Conservation (phyloP, 2,113 vertebrate genomes). For the Hydrolagus affinis region DNA sequence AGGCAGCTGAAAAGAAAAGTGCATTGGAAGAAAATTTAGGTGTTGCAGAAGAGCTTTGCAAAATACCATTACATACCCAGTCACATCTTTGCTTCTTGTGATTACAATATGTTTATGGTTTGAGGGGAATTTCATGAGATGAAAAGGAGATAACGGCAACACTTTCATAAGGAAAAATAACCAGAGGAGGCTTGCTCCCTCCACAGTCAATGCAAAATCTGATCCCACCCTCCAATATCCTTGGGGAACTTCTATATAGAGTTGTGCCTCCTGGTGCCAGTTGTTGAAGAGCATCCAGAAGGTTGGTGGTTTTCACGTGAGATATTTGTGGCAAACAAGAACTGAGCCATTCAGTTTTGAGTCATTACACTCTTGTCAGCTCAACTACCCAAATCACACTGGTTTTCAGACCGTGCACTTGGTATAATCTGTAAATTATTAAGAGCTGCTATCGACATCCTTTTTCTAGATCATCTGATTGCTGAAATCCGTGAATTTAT, state of each 20-base stretch:
- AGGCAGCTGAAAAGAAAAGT: background rate
- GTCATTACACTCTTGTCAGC: background rate
- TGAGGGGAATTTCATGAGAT: background rate
- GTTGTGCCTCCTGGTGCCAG: background rate
- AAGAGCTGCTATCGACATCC: background rate
- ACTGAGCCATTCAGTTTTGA: background rate
- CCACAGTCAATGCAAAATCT: background rate
- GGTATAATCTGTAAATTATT: background rate
- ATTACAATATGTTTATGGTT: background rate
- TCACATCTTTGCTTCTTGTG: background rate
- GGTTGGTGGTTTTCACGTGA: background rate
- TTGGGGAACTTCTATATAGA: too few relatives aligned
- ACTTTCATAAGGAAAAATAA: background rate
- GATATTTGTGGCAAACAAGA: background rate
- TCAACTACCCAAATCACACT: background rate
- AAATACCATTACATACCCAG: too few relatives aligned
- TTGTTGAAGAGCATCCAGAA: background rate
- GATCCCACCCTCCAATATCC: too few relatives aligned
- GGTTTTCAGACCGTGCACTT: too few relatives aligned
- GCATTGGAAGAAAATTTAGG: constrained; percentile 10
- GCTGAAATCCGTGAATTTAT: background rate
- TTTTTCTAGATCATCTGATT: background rate
- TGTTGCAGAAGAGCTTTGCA: background rate
- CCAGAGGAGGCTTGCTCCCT: background rate
- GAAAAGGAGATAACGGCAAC: background rate